Evolutionary conservation across 2,797 vertebrate genomes (phyloP).

Genomic region (Anableps anableps): DNA sequence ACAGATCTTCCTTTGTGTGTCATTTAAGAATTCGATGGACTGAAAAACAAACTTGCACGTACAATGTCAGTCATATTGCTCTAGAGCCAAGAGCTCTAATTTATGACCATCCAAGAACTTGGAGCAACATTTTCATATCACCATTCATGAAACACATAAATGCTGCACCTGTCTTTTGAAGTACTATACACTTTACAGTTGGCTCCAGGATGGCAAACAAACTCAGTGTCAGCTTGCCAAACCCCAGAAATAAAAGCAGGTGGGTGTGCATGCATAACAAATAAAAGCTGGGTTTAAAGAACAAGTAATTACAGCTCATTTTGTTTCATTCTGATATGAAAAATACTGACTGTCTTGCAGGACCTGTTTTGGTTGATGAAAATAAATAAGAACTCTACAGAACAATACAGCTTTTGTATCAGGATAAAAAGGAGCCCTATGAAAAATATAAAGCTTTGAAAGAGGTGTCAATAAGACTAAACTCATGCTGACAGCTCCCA

Average conservation of each 20-base stretch:
- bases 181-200: slow-evolving; percentile 4
- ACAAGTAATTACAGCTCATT: neutral
- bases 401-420: slow-evolving; percentile 3
- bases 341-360: slow-evolving; percentile 15
- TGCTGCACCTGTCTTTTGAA: slow-evolving; percentile 8
- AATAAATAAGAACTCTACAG: neutral
- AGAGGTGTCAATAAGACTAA: neutral
- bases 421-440: neutral
- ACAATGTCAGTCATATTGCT: neutral
- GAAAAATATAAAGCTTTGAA: neutral
- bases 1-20: neutral
- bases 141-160: neutral
- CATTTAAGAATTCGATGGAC: neutral
- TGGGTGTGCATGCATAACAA: slow-evolving; percentile 5
- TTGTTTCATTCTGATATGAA: slow-evolving; percentile 9
- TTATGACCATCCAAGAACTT: neutral
- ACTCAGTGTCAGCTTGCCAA: slow-evolving; percentile 8
- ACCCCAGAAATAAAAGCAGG: slow-evolving; percentile 33
- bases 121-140: neutral
- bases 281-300: slow-evolving; percentile 25
- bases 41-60: neutral
- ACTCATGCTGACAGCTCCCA: neutral
- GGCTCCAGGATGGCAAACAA: slow-evolving; percentile 16
- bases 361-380: slow-evolving; percentile 26
- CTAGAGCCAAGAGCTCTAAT: neutral